phyloP scores from a whole-genome alignment of 1,140 invertebrate genomes.

The Venturia canescens region DNA sequence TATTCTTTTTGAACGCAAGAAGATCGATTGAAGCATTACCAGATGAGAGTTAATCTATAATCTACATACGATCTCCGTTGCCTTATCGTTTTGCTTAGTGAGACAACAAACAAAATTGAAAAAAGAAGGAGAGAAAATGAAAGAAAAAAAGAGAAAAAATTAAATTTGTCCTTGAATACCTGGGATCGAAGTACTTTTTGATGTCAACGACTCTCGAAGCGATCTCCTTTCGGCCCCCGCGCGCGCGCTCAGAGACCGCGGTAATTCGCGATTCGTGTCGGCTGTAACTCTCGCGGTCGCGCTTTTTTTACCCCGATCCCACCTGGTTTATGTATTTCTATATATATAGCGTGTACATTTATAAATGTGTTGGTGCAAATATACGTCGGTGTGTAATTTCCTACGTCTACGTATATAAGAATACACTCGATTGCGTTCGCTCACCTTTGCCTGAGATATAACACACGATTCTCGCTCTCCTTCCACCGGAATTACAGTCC shows the following conservation, averaged over 20 bases:
- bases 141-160: constrained; percentile 3
- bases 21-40: constrained; percentile 30
- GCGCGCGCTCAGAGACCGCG: constrained; percentile 49
- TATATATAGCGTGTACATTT: neutral
- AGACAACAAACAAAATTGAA: constrained; percentile 17
- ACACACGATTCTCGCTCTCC: constrained; percentile 52
- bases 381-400: constrained; percentile 42
- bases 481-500: constrained; percentile 68
- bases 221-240: constrained; percentile 59
- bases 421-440: constrained; percentile 25
- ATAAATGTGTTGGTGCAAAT: neutral
- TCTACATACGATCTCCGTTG: constrained; percentile 29
- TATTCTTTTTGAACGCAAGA: constrained; percentile 3
- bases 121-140: neutral
- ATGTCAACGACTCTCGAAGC: constrained; percentile 69
- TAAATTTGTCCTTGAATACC: constrained; percentile 33
- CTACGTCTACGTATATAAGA: neutral
- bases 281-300: constrained; percentile 69
- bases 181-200: constrained; percentile 73
- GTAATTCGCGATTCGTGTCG: constrained; percentile 75
- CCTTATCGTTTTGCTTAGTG: constrained; percentile 22
- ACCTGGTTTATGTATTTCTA: constrained; percentile 19
- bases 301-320: constrained; percentile 50
- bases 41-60: constrained; percentile 41
- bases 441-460: constrained; percentile 38